Evolutionary conservation across 2,888 invertebrate species (phyloP), one percentile per base, ranked within the genome.

Genomic region (Hirudinaria manillensis): DNA sequence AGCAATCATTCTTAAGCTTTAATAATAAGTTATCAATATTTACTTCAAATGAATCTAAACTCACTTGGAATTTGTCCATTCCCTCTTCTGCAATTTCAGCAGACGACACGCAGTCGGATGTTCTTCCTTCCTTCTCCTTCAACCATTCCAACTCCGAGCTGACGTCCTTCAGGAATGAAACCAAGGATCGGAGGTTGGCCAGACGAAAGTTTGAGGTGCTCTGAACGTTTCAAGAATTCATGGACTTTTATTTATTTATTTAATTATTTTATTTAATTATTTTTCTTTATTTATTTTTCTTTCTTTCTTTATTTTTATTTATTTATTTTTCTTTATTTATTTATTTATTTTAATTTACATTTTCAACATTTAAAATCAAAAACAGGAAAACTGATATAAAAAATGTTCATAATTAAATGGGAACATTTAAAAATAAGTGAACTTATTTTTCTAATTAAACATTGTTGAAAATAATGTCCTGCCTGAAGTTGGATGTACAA

Each of bases 191-290:
- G 36, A 73, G 73, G 65, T 73, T 73, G 32, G 73, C 73, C 34
- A 73, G 73, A 61, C 73, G 73, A 56, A 73, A 73, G 27, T 65
- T 73, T 56, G 73, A 73, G n/a, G 55, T 73, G 29, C 73, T 73
- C 73, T 73, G 65, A n/a, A 72, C 10, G 19, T 70, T 16, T 6
- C 1, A 29, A 61, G 27, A 29, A 61, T 61, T 61, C 4, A 61
- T 53, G 13, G 53, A 53, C 16, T 21, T 19, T 13, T 70, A 32
- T 29, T 6, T 32, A n/a, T 66, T n/a, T 21, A n/a, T 19, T 66
- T 10, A 53, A 19, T 21, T 53, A 53, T 21, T 53, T 16, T 53
- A 19, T 16, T 16, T 16, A 53, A n/a, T 21, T 53, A n/a, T 16
- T 16, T 53, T 16, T 16, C 55, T 21, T 53, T 53, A 19, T 16